phyloP scores from a whole-genome alignment of 1,140 invertebrate genomes.

The Pogonomyrmex californicus region DNA sequence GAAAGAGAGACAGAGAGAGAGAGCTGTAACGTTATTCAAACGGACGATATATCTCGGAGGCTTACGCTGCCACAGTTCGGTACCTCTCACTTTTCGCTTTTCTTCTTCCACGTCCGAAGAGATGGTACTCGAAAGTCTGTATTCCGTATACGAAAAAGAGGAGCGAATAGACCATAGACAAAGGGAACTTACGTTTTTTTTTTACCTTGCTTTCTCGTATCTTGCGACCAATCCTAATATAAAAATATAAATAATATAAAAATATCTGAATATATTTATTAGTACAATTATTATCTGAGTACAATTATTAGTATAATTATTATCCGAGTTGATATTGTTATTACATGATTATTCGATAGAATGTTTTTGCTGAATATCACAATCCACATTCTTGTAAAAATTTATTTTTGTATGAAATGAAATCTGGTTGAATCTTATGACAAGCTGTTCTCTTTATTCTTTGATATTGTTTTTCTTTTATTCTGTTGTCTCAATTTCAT shows the following conservation, averaged over 20 bases:
- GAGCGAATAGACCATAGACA: conserved; percentile 3
- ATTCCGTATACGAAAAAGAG: conserved; percentile 34
- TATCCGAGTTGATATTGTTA: background rate
- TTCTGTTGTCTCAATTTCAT: conserved; percentile 1
- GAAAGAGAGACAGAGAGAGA: conserved; percentile 49
- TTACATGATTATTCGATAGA: background rate
- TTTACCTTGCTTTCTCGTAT: background rate
- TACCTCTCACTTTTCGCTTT: conserved; percentile 67
- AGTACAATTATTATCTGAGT: too few relatives aligned
- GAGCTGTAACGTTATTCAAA: conserved; percentile 83
- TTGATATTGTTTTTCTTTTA: background rate
- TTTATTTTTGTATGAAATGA: background rate
- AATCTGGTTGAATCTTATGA: background rate
- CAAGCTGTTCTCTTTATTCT: background rate
- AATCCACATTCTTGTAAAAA: background rate
- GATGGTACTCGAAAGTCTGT: conserved; percentile 34
- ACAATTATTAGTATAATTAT: background rate
- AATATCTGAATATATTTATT: too few relatives aligned
- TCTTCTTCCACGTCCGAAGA: conserved; percentile 51
- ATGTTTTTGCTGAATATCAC: background rate
- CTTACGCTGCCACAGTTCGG: conserved; percentile 82
- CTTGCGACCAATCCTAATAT: background rate
- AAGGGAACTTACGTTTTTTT: conserved; percentile 7
- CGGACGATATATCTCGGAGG: conserved; percentile 83
- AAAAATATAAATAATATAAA: background rate